Base-by-base conservation (phyloP, 1,140 invertebrate genomes). In the Venturia canescens region DNA sequence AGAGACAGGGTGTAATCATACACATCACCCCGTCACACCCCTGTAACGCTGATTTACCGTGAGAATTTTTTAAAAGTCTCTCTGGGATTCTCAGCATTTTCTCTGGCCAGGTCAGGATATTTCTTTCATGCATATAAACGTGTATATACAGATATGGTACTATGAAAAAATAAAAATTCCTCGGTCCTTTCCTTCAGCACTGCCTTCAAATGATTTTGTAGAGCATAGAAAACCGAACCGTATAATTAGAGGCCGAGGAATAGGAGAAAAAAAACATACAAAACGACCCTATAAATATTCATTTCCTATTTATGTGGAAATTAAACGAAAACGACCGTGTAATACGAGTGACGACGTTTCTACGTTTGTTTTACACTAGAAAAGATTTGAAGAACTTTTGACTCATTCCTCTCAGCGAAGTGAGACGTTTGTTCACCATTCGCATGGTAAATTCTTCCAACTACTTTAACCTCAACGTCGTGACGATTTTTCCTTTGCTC, bases 1-100 rank as follows among this genome's bases (percentile, higher is more conserved):
- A 79, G 87, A 87, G 89, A 90, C 89, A 90, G 87, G 88, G 87
- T 91, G 88, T 90, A 90, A 90, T 91, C 89, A 91, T 89, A 89
- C 87, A 85, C 88, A 89, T 91, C 88, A 90, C 86, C 88, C 89
- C 87, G 86, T 90, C 89, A 29, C 72, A 89, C 88, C 88, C 88
- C 89, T 70, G 83, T 86, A 88, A 87, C 86, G 83, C 84, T 90
- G 89, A 91, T 90, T 91, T 90, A 91, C 88, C 87, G 90, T 91
- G 90, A 84, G 90, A 91, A 89, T 89, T 88, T 63, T 63, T 86
- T 82, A 71, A 85, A 87, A 88, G 82, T 88, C 85, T 83, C 84
- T 85, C 84, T 31, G 76, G 70, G 84, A 88, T 82, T 87, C 84
- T 83, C 29, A 71, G 71, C 81, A 85, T 84, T 87, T 79, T 79